Evolutionary conservation across 2,113 vertebrate genomes (phyloP).

Genomic region (Siphamia tubifer): DNA sequence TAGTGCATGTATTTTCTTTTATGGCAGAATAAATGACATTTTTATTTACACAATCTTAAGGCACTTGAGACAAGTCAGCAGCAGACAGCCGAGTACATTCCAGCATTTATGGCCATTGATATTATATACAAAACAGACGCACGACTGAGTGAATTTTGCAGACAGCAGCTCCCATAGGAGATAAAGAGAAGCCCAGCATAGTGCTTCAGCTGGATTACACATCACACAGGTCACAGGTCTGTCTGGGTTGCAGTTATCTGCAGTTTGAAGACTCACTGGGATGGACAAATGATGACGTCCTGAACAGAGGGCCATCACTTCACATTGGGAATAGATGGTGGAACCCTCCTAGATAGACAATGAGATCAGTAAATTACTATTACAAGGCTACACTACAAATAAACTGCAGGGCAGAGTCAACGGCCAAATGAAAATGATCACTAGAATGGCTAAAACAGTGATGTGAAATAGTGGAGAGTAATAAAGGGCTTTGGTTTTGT

Average conservation of each 20-base stretch:
- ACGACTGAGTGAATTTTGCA: constrained; percentile 41
- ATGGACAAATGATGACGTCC: constrained; percentile 45
- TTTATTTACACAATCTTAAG: constrained; percentile 51
- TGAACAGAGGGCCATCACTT: constrained; percentile 27
- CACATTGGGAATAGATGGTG: constrained; percentile 67
- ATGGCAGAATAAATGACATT: neutral
- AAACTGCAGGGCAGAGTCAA: too few species aligned
- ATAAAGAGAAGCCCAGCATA: constrained; percentile 1
- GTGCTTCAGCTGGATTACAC: constrained; percentile 55
- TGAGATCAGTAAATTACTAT: too few species aligned
- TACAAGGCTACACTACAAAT: too few species aligned
- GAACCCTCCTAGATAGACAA: constrained; percentile 70
- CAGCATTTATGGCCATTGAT: constrained; percentile 36
- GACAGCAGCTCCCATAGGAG: constrained; percentile 48
- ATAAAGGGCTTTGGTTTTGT: too few species aligned
- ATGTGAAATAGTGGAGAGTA: too few species aligned
- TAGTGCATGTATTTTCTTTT: constrained; percentile 22
- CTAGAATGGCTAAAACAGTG: too few species aligned
- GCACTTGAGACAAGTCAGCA: constrained; percentile 24
- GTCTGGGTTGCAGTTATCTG: constrained; percentile 28
- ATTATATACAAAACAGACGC: constrained; percentile 62
- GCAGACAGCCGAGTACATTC: constrained; percentile 44
- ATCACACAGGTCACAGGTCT: constrained; percentile 38
- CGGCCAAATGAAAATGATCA: too few species aligned
- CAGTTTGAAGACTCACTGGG: constrained; percentile 13